Percentiles rank a stretch among this genome's conserved stretches.
These are phyloP conservation scores for Odontamblyopus rebecca DNA, from an alignment of 2,797 vertebrate genomes.

Conservation along the genomic window DNA sequence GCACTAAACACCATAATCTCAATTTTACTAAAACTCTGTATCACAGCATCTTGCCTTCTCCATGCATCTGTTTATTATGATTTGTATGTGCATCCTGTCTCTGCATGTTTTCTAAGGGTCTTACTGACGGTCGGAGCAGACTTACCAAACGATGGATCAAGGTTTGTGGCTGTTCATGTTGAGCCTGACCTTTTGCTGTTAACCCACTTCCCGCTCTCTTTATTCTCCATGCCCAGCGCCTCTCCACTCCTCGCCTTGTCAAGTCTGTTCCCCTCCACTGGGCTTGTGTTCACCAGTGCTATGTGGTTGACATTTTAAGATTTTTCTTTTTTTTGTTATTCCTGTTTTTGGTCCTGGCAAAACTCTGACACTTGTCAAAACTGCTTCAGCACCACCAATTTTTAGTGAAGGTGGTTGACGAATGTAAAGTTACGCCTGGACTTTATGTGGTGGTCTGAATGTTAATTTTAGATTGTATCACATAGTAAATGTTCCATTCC, in stretches of 20 bases:
- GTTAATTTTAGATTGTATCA: conserved; percentile 3
- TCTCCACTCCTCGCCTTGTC: conserved; percentile 50
- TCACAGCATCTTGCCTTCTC: conserved; percentile 7
- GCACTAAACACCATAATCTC: not conserved
- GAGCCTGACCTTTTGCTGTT: conserved; percentile 46
- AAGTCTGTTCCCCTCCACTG: conserved; percentile 59
- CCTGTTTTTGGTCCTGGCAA: conserved; percentile 25
- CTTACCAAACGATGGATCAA: conserved; percentile 94
- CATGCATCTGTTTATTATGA: conserved; percentile 23
- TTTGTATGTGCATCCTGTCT: not conserved
- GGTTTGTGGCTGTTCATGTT: conserved; percentile 83
- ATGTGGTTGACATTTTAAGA: conserved; percentile 48
- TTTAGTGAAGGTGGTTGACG: not conserved
- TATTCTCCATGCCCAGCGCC: conserved; percentile 44
- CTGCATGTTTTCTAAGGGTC: conserved; percentile 74
- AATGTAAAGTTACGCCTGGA: not conserved
- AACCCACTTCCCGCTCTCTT: not conserved
- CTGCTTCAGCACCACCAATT: conserved; percentile 15
- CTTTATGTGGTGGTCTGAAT: not conserved
- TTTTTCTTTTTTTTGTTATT: conserved; percentile 7
- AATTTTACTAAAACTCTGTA: not conserved
- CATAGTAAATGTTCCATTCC: not conserved
- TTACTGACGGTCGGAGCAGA: conserved; percentile 82
- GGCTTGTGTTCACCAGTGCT: conserved; percentile 52
- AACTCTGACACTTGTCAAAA: conserved; percentile 43